Evolutionary conservation across 2,113 vertebrate genomes (phyloP), one percentile per base, ranked within the genome.

Genomic region (Actenoides hombroni): DNA sequence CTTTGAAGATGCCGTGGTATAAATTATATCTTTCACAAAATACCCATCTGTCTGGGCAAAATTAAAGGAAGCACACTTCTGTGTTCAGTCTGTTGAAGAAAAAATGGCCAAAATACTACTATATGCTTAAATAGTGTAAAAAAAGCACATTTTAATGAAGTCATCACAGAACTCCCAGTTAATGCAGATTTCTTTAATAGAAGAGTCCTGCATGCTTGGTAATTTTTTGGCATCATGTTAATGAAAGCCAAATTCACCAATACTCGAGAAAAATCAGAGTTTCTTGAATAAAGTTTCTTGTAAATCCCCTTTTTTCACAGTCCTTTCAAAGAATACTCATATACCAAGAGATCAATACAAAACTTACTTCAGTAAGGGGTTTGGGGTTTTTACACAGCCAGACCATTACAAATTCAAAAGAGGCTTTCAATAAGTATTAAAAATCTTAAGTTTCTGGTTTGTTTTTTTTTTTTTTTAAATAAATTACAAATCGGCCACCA

Each of bases 161-260:
- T 31, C n/a, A 48, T 35, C 46, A 40, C 37, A 71, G 77, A 92
- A 73, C 33, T 69, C 42, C 21, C 35, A 31, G 37, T 57, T 53
- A 84, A 90, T 42, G 51, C 16, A 70, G 59, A 60, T 90, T 84
- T 88, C 57, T 44, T 59, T 79, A 82, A 84, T 24, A 95, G 74
- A 79, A 28, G 40, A 95, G 68, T 54, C 53, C 69, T 57, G 51
- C 59, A 29, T 40, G 64, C 18, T 65, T 65, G n/a, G 13, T 39
- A 78, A 83, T 40, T 46, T 90, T 82, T 59, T 70, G 42, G 42
- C 51, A 83, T 42, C 6, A 19, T 61, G 46, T 37, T 74, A 88
- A 84, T 26, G 40, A 91, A 83, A 89, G 95, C n/a, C 91, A 87
- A 97, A 96, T 92, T 93, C 63, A 92, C 46, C 69, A 65, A 20